Percentiles rank a stretch among this genome's conserved stretches.
Evolutionary conservation across 2,888 invertebrate genomes (phyloP).

Genomic region (Ephialtes manifestator): DNA sequence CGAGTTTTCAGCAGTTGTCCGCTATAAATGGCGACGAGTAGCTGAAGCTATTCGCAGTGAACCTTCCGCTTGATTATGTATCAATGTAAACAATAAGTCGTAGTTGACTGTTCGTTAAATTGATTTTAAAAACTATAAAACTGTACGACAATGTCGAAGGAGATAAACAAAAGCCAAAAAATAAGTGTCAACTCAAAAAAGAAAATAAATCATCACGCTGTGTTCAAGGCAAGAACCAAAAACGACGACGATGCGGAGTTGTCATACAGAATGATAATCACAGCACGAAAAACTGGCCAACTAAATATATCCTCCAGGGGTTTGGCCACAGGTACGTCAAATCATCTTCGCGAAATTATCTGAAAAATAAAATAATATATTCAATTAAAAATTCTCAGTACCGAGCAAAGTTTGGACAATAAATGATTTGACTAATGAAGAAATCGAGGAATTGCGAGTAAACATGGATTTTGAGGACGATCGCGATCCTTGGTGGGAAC

Average conservation of each 20-base stretch:
- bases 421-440: constrained; percentile 89
- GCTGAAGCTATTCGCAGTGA: background rate
- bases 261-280: constrained; percentile 91
- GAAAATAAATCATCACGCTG: constrained; percentile 80
- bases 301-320: constrained; percentile 93
- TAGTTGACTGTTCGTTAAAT: background rate
- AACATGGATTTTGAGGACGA: constrained; percentile 88
- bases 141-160: constrained; percentile 35
- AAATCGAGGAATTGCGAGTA: constrained; percentile 86
- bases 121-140: background rate
- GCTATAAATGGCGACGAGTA: constrained; percentile 49
- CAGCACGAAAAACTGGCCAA: constrained; percentile 93
- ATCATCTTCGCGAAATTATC: constrained; percentile 20
- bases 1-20: constrained; percentile 48
- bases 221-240: constrained; percentile 92
- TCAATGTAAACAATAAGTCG: constrained; percentile 41
- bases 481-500: constrained; percentile 94
- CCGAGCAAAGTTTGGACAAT: constrained; percentile 92
- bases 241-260: constrained; percentile 90
- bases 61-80: constrained; percentile 8
- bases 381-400: constrained; percentile 86
- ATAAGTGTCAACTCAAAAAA: constrained; percentile 74
- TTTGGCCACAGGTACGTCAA: constrained; percentile 89
- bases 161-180: constrained; percentile 42
- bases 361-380: constrained; percentile 8